phyloP scores from a whole-genome alignment of 1,140 invertebrate species.

The Stenopsyche tienmushanensis region DNA sequence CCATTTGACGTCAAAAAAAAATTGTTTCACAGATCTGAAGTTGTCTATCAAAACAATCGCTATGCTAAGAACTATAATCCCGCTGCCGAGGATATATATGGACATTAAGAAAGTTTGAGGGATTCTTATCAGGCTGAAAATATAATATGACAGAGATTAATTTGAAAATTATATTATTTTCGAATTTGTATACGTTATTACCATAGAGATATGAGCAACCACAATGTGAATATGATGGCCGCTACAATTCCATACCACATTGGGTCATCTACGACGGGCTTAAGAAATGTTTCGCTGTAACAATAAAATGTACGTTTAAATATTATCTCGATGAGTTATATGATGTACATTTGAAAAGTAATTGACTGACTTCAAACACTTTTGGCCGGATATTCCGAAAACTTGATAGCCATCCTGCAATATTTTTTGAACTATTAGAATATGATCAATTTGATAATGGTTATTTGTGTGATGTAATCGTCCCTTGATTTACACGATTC shows the following conservation, averaged over 20 bases:
- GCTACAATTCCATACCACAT: constrained; percentile 54
- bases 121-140: constrained; percentile 52
- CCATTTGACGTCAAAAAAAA: constrained; percentile 30
- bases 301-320: neutral
- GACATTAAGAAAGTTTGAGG: constrained; percentile 52
- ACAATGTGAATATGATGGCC: constrained; percentile 52
- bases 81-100: constrained; percentile 45
- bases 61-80: constrained; percentile 24
- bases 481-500: neutral
- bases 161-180: constrained; percentile 4
- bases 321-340: neutral
- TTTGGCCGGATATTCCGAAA: constrained; percentile 46
- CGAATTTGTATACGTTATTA: constrained; percentile 42
- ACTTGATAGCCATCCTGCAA: constrained; percentile 47
- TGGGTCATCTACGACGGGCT: constrained; percentile 50
- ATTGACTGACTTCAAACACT: constrained; percentile 50
- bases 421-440: constrained; percentile 3
- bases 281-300: constrained; percentile 54
- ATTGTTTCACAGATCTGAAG: constrained; percentile 2
- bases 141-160: constrained; percentile 6
- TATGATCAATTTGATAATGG: no score
- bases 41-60: constrained; percentile 19
- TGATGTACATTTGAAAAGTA: constrained; percentile 6
- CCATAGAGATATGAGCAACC: constrained; percentile 53
- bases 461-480: neutral